phyloP scores from a whole-genome alignment of 2,797 vertebrate species.

The Artibeus lituratus region DNA sequence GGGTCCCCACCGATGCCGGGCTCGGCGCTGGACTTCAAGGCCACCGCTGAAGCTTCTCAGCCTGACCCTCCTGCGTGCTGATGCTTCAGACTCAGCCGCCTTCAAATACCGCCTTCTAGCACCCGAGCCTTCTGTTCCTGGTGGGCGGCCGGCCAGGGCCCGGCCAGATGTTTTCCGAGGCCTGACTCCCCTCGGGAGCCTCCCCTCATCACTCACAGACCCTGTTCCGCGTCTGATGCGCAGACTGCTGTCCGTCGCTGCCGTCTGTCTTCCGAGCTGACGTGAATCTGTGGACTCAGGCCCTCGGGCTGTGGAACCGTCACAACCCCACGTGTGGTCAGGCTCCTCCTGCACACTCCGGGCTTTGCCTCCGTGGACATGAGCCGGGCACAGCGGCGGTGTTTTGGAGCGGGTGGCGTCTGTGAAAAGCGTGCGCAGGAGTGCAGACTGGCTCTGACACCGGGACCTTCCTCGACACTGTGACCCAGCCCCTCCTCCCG shows the following conservation, averaged over 20 bases:
- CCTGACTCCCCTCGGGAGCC: not conserved
- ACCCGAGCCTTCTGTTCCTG: rapidly evolving
- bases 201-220: rapidly evolving
- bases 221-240: rapidly evolving
- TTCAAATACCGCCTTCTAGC: not conserved
- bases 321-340: not conserved
- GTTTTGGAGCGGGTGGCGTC: not conserved
- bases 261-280: not conserved
- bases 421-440: not conserved
- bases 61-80: rapidly evolving
- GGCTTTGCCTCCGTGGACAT: not conserved
- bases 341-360: not conserved
- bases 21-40: not conserved
- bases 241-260: not conserved
- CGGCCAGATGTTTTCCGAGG: not conserved
- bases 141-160: not conserved
- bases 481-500: not conserved
- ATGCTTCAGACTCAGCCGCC: no score
- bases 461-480: slow-evolving; percentile 64
- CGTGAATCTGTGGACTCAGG: not conserved
- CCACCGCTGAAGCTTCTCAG: rapidly evolving
- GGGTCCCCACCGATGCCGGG: not conserved
- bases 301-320: not conserved
- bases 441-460: slow-evolving; percentile 52
- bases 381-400: not conserved